Conservation (phyloP, 2,113 vertebrate genomes). For the Lasiurus borealis region DNA sequence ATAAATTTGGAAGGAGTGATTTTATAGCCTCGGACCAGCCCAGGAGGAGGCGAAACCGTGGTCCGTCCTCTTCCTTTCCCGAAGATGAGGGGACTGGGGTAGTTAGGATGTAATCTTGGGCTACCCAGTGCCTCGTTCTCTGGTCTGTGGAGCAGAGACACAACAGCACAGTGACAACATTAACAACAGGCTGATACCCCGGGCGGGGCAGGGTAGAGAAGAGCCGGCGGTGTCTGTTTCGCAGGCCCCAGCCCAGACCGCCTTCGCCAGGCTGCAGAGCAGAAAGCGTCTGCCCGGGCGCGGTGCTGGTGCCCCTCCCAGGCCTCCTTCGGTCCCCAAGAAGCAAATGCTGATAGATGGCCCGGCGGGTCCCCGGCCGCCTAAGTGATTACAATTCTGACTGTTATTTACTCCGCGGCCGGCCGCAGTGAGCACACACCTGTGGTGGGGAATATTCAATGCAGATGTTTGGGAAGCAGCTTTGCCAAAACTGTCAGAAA, state of each 20-base stretch:
- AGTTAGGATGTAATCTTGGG: conserved; percentile 27
- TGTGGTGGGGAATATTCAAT: neutral
- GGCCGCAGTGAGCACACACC: neutral
- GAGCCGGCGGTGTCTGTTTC: rapidly evolving
- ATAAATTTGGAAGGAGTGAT: conserved; percentile 68
- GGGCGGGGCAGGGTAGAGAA: neutral
- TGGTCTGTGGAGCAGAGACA: neutral
- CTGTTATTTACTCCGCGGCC: neutral
- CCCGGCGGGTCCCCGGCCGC: neutral
- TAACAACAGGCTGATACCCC: neutral
- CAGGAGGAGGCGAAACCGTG: neutral
- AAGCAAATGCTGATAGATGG: neutral
- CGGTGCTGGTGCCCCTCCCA: no score
- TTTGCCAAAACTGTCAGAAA: conserved; percentile 65
- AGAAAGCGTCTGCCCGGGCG: no score
- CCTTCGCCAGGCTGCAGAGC: neutral
- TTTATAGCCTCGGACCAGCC: conserved; percentile 53
- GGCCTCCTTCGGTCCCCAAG: neutral
- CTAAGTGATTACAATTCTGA: neutral
- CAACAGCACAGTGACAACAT: neutral
- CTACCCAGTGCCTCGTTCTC: neutral
- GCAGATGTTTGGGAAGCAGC: conserved; percentile 62
- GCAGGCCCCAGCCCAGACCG: neutral
- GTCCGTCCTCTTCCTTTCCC: conserved; percentile 4
- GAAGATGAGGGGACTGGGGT: neutral